Evolutionary conservation across 2,888 invertebrate species (phyloP), one percentile per base, ranked within the genome.

Genomic region (Stenichneumon culpator): DNA sequence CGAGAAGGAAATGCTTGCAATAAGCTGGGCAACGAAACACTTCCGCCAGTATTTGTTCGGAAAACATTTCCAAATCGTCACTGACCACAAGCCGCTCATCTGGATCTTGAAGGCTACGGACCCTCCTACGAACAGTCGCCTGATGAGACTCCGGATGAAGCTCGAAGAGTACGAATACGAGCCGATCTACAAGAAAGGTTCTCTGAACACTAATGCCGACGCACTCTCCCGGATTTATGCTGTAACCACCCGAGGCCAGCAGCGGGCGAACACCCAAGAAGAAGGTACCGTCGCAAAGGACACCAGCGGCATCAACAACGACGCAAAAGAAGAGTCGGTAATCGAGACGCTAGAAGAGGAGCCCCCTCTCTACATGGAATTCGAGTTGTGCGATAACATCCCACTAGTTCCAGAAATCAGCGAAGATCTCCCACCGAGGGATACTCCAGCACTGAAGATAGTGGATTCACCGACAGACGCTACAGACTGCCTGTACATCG

Each of bases 11-110:
- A n/a, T 86, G 54, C 68, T 81, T 16, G 86, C 81, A 0, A 83
- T 87, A 1, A 70, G 77, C 0, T 86, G 79, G 70, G 79, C 70
- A 2, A 70, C 70, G 0, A 83, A 84, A 69, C 80, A 82, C 25
- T 87, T 87, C 25, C 72, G 82, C 3, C 84, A 80, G 2, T 87
- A 87, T 3, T 9, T 86, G 44, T 86, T 83, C 57, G 86, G 87
- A 25, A 63, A 79, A 16, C 83, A 68, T 6, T 87, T 87, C 14
- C 78, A 70, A 4, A 78, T 87, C 2, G 68, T 81, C 1, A 87
- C 86, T 0, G 86, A 87, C 28, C 87, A 87, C 11, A 67, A 65
- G n/a, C 82, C 84, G 2, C 52, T 86, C 0, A 68, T 83, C 0
- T 86, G 85, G 87, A 16, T 83, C 22, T 39, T 77, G 65, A 83